Conservation (phyloP, 2,113 vertebrate genomes). For the Etia nguti region DNA sequence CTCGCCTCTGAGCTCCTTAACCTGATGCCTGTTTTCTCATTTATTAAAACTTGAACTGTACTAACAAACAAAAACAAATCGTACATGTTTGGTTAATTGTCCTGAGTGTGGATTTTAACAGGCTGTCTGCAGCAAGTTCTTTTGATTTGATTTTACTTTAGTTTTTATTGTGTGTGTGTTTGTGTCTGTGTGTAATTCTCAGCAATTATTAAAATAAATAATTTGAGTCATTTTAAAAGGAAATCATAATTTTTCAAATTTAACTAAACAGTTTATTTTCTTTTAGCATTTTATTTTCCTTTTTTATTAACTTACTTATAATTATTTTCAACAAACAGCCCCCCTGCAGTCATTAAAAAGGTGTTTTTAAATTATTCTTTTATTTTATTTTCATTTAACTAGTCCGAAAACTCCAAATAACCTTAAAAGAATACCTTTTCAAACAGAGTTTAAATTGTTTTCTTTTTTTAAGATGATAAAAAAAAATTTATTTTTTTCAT, state of each 20-base stretch:
- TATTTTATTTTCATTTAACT: not conserved
- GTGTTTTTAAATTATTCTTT: not conserved
- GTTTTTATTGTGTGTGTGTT: not conserved
- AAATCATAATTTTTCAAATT: not conserved
- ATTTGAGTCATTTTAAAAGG: not conserved
- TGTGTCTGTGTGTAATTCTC: not conserved
- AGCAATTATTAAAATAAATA: not conserved
- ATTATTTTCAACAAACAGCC: not conserved
- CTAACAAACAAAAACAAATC: not conserved
- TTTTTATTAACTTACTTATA: not conserved
- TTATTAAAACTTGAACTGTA: constrained; percentile 8
- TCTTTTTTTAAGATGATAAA: not conserved
- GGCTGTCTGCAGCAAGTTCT: not conserved
- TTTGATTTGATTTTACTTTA: not conserved
- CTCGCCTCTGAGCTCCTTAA: constrained; percentile 82
- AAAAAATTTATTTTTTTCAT: accelerated
- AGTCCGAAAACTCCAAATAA: not conserved
- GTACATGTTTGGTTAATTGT: not conserved
- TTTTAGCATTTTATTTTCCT: not conserved
- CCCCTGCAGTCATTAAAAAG: not conserved
- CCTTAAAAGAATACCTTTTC: not conserved
- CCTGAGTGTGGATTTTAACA: not conserved
- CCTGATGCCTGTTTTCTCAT: constrained; percentile 76
- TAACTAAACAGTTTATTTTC: not conserved
- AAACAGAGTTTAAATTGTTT: not conserved